Evolutionary conservation across 1,140 invertebrate species (phyloP).

Genomic region (Hypsibius dujardini): DNA sequence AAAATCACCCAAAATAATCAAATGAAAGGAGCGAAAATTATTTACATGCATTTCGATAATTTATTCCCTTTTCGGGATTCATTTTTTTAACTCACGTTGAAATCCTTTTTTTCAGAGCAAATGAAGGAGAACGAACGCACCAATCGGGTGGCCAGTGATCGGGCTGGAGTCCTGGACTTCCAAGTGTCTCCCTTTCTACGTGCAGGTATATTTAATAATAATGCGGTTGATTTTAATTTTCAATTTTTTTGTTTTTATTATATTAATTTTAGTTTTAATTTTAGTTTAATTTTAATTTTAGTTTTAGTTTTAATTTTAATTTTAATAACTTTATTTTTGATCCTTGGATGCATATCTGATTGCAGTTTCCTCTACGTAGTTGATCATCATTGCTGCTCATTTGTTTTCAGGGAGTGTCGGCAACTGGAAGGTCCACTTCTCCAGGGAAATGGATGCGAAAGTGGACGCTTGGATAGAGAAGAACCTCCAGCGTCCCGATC

Average conservation of each 20-base stretch:
- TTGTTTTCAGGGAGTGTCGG: not conserved
- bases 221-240: too few relatives aligned
- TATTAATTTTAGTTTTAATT: too few relatives aligned
- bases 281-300: too few relatives aligned
- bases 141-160: not conserved
- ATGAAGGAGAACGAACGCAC: constrained; percentile 5
- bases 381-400: too few relatives aligned
- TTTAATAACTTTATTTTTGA: constrained; percentile 1
- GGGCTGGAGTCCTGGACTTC: constrained; percentile 3
- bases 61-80: too few relatives aligned
- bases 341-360: too few relatives aligned
- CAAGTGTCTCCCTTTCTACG: constrained; percentile 12
- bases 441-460: not conserved
- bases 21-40: too few relatives aligned
- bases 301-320: too few relatives aligned
- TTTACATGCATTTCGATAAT: constrained; percentile 4
- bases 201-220: not conserved
- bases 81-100: too few relatives aligned
- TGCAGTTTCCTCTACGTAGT: too few relatives aligned
- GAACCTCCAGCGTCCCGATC: not conserved
- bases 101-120: too few relatives aligned
- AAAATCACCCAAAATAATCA: too few relatives aligned
- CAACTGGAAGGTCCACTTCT: constrained; percentile 13
- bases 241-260: not conserved
- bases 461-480: not conserved